Evolutionary conservation across 2,113 vertebrate species (phyloP), one percentile per base, ranked within the genome.

Genomic region (Salminus brasiliensis): DNA sequence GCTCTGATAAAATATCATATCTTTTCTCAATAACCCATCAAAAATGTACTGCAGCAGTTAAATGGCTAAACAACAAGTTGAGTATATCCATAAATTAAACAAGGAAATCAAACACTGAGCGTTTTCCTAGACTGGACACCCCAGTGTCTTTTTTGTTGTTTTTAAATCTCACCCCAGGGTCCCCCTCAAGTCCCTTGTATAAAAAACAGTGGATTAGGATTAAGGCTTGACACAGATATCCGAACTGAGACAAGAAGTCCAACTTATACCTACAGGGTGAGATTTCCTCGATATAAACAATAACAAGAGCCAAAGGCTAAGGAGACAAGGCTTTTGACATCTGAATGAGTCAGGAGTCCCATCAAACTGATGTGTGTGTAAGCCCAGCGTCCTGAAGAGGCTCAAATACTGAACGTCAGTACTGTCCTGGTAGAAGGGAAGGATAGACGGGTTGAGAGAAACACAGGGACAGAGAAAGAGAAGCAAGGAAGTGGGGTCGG

Each of bases 151-250:
- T 16, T 47, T 12, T 63, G 16, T 41, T 41, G 4, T 41, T 41
- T 41, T 41, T 41, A 5, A 41, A 11, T 55, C 47, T 63, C 71
- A 74, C 8, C 55, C 15, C 47, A 60, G 59, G 32, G 45, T 70
- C 11, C 72, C 67, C 69, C 52, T 74, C 5, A n/a, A 74, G 72
- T 73, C 71, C 39, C 23, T 67, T n/a, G 45, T 65, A 75, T 79
- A 74, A 66, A 72, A 80, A 76, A 57, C 65, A 55, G 52, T 16
- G 41, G 55, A 73, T 83, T 80, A 43, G 23, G 70, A 79, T 70
- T 83, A 80, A 83, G 77, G 72, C 66, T 76, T 21, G 60, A 84
- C 49, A 68, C 43, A 69, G 43, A 72, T 75, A 67, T 62, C 30
- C 76, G 72, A 63, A 72, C 66, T 76, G 47, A 76, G 36, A 36